A percentile compares a stretch with the other conserved stretches of the same genome.
Conservation (phyloP, 1,140 invertebrate genomes). For the Littorina saxatilis region DNA sequence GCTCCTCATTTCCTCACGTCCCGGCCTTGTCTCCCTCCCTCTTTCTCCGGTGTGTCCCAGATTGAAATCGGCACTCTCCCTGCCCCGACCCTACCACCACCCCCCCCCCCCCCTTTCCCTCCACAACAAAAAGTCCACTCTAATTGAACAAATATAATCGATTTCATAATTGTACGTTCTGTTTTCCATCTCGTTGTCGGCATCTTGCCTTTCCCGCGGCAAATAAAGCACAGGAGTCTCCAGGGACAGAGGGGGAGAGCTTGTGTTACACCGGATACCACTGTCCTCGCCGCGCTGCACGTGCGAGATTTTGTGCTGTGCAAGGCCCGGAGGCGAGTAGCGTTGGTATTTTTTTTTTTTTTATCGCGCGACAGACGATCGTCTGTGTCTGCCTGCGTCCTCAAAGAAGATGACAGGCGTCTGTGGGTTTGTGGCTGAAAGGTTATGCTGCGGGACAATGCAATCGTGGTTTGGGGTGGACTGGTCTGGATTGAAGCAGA, state of each 20-base stretch:
- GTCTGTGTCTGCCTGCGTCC: background rate
- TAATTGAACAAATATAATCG: slow-evolving; percentile 5
- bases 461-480: too few relatives aligned
- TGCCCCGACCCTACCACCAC: background rate
- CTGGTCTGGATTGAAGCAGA: too few relatives aligned
- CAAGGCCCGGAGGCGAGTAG: background rate
- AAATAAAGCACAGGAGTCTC: slow-evolving; percentile 4
- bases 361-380: background rate
- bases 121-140: background rate
- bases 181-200: slow-evolving; percentile 20
- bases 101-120: too few relatives aligned
- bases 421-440: too few relatives aligned
- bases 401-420: background rate
- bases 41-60: too few relatives aligned
- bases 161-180: slow-evolving; percentile 24
- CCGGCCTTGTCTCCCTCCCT: too few relatives aligned
- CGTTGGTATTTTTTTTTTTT: slow-evolving; percentile 8
- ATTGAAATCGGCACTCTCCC: too few relatives aligned
- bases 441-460: too few relatives aligned
- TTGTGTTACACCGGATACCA: slow-evolving; percentile 25
- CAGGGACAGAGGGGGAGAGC: background rate
- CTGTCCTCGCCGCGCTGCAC: slow-evolving; percentile 18
- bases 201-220: background rate
- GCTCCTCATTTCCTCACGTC: too few relatives aligned
- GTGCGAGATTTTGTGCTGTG: background rate